Evolutionary conservation across 2,797 vertebrate genomes (phyloP).

Genomic region (Syngnathus rostellatus): DNA sequence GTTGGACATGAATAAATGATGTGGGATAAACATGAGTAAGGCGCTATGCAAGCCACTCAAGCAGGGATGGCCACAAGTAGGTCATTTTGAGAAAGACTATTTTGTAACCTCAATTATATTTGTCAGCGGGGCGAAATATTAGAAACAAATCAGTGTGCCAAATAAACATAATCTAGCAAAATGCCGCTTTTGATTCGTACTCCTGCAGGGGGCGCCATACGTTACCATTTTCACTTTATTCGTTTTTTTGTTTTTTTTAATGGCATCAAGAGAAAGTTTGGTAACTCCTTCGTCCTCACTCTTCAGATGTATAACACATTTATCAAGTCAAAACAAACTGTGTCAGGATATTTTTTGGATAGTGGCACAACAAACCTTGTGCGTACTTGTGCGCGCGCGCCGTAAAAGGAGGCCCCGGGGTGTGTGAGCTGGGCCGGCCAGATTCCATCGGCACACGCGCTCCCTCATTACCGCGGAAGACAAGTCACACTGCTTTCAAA

Average conservation of each 20-base stretch:
- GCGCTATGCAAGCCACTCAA: background rate
- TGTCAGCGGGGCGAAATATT: too few species aligned
- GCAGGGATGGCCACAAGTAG: background rate
- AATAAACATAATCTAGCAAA: too few species aligned
- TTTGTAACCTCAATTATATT: too few species aligned
- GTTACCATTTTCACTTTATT: background rate
- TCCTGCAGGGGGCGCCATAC: background rate
- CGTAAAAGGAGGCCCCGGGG: constrained; percentile 22
- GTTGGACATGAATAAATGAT: constrained; percentile 58
- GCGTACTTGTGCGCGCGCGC: constrained; percentile 13
- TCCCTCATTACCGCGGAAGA: background rate
- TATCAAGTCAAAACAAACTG: background rate
- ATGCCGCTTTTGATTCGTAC: background rate
- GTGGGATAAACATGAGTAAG: constrained; percentile 1
- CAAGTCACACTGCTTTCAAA: background rate
- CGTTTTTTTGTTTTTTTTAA: background rate
- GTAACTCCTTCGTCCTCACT: background rate
- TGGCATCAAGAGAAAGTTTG: background rate
- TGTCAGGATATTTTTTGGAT: background rate
- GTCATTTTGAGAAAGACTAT: too few species aligned
- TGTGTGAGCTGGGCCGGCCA: constrained; percentile 53
- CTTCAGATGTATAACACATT: background rate
- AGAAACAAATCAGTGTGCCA: too few species aligned
- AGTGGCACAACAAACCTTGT: constrained; percentile 38
- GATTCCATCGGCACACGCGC: constrained; percentile 45